Percentiles rank a stretch among this genome's conserved stretches.
Evolutionary conservation across 2,797 vertebrate genomes (phyloP).

Genomic region (Smutsia temminckii): DNA sequence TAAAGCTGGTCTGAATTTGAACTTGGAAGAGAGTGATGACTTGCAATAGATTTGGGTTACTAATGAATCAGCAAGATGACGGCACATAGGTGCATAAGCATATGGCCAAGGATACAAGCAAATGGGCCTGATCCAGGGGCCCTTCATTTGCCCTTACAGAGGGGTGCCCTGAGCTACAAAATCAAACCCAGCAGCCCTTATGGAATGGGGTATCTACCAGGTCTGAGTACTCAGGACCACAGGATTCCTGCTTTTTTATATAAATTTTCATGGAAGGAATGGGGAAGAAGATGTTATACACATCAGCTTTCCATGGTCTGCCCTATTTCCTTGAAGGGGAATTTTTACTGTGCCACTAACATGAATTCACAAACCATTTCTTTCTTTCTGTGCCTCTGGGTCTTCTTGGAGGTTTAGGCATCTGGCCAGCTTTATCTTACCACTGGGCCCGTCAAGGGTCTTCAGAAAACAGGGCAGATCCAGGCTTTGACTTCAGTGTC

Average conservation of each 20-base stretch:
- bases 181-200: not conserved
- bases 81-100: not conserved
- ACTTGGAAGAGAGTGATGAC: not conserved
- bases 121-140: not conserved
- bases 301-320: not conserved
- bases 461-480: not conserved
- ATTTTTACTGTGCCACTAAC: not conserved
- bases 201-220: not conserved
- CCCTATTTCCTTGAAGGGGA: not conserved
- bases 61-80: not conserved
- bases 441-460: accelerated
- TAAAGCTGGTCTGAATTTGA: not conserved
- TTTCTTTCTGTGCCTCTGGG: not conserved
- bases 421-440: not conserved
- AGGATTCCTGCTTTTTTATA: not conserved
- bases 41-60: not conserved
- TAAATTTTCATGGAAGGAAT: not conserved
- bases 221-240: not conserved
- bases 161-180: not conserved
- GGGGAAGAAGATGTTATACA: not conserved
- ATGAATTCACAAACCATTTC: not conserved
- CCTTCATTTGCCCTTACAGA: not conserved
- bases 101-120: not conserved
- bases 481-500: not conserved
- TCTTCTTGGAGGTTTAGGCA: not conserved